Conservation (phyloP, 2,113 vertebrate genomes). For the Diglossa brunneiventris region DNA sequence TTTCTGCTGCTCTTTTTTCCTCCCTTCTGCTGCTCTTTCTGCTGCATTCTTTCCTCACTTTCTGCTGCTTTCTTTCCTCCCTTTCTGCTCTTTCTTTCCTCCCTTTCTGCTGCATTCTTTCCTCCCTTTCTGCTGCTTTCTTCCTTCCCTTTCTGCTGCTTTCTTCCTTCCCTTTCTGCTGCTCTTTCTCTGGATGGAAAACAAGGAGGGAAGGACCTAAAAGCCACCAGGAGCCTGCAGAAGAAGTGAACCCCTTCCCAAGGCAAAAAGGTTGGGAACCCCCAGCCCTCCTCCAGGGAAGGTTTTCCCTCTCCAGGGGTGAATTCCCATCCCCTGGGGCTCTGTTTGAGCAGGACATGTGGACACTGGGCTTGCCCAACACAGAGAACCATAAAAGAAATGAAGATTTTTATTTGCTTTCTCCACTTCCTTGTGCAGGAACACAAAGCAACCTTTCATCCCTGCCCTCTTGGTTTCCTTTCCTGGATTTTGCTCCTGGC, state of each 20-base stretch:
- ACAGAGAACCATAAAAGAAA: neutral
- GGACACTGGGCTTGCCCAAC: neutral
- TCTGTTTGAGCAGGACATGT: neutral
- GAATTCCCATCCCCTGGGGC: rapidly evolving
- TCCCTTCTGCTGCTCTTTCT: neutral
- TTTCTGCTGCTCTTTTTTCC: too few relatives aligned
- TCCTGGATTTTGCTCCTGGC: rapidly evolving
- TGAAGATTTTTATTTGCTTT: neutral
- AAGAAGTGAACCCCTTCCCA: neutral
- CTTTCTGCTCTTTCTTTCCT: too few relatives aligned
- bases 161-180: neutral
- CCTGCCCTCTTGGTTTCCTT: neutral
- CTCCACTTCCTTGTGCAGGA: neutral
- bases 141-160: too few relatives aligned
- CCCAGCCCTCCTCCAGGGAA: rapidly evolving
- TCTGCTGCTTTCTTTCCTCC: too few relatives aligned
- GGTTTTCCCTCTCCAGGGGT: neutral
- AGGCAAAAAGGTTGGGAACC: neutral
- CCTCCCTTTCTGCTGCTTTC: neutral
- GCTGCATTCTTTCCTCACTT: too few relatives aligned
- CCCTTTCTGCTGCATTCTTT: neutral
- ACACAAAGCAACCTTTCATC: constrained; percentile 14
- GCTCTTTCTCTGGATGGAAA: too few relatives aligned
- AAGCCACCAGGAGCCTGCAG: neutral
- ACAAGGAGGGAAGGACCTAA: neutral